Evolutionary conservation across 2,888 invertebrate genomes (phyloP).

Genomic region (Palloptera scutellata): DNA sequence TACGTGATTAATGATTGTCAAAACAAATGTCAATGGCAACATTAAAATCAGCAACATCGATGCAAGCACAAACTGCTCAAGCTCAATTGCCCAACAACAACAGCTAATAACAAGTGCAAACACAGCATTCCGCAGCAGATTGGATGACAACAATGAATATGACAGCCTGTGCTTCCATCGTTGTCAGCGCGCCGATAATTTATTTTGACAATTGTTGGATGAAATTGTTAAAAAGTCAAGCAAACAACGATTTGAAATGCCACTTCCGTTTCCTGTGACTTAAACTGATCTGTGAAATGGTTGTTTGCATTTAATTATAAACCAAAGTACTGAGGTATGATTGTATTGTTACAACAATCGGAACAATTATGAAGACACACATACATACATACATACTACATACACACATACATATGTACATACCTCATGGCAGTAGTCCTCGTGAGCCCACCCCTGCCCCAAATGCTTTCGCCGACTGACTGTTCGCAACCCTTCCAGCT

Average conservation of each 20-base stretch:
- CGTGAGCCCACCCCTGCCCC: background rate
- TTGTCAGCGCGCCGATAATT: too few relatives aligned
- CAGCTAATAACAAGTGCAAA: constrained; percentile 31
- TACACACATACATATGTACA: background rate
- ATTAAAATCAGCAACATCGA: constrained; percentile 16
- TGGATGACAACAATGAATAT: constrained; percentile 41
- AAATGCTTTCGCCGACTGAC: background rate
- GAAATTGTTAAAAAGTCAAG: background rate
- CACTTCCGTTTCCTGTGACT: constrained; percentile 22
- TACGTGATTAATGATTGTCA: constrained; percentile 45
- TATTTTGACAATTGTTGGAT: too few relatives aligned
- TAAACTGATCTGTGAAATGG: too few relatives aligned
- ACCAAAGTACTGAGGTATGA: too few relatives aligned
- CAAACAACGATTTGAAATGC: constrained; percentile 4
- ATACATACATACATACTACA: background rate
- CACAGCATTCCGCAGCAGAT: constrained; percentile 38
- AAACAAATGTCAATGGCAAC: constrained; percentile 38
- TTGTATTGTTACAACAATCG: too few relatives aligned
- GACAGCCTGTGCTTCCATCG: constrained; percentile 1
- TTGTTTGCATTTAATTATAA: too few relatives aligned
- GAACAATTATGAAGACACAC: background rate
- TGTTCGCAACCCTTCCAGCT: background rate
- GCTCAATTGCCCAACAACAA: constrained; percentile 28
- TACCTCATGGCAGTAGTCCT: background rate
- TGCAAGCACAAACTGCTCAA: constrained; percentile 15